Base-by-base conservation (phyloP, 2,797 vertebrate genomes). In the Sebastes iracundus region DNA sequence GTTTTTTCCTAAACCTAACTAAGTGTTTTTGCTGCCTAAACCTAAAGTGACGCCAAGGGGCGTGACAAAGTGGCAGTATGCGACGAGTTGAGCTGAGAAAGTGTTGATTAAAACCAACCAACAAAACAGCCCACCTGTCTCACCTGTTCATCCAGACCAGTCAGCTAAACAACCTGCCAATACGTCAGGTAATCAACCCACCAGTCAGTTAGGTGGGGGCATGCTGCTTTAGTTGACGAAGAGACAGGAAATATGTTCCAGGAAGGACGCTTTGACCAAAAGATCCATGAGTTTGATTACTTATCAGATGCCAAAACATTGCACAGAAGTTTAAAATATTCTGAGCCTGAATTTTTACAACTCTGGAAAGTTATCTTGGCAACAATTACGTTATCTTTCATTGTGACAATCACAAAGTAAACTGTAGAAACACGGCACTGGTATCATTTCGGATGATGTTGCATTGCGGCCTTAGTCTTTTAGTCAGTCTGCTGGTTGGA, bases 141-240 rank as follows among this genome's bases (percentile, higher is more conserved):
- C 22, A 52, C 11, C 14, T 46, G 22, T 20, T 22, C 27, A 46
- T 20, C 38, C 0, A 28, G 18, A 66, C 27, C 12, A 49, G 16
- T 67, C 18, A 33, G 3, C 38, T 33, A 12, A 53, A 53, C 0
- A 75, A 33, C 14, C 71, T 62, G 22, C 7, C 13, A 10, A 74
- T 76, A 64, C 67, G 64, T 60, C 52, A 64, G 72, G 59, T 60
- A 78, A 56, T 72, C 23, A 69, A 55, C 58, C 35, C 32, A 27
- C 18, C n/a, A 55, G 13, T 63, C 20, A 65, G 14, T 66, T 22
- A 53, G 30, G 22, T n/a, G 7, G n/a, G 3, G 38, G 2, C 2
- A 0, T 53, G 77, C 25, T 38, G 32, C 20, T 60, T 53, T 23
- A 28, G 10, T 18, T 28, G 23, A 6, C 2, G 0, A 5, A 4